Evolutionary conservation across 2,113 vertebrate species (phyloP).

Genomic region (Arothron firmamentum): DNA sequence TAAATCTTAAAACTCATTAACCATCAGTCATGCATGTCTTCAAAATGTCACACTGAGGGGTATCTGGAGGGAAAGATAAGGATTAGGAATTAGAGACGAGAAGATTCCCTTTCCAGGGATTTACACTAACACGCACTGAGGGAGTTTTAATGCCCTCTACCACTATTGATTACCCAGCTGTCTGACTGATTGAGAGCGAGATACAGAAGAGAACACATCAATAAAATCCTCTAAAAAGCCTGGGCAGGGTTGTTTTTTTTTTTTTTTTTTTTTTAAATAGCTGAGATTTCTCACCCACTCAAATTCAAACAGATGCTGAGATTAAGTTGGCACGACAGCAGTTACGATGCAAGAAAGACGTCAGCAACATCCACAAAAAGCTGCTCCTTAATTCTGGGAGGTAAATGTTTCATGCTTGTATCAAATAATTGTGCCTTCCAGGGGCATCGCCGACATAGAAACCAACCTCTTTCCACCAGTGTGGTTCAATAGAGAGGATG

Average conservation of each 20-base stretch:
- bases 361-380: background rate
- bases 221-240: conserved; percentile 46
- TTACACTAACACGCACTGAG: conserved; percentile 43
- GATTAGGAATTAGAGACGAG: conserved; percentile 41
- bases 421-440: background rate
- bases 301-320: conserved; percentile 10
- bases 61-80: conserved; percentile 62
- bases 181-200: conserved; percentile 57
- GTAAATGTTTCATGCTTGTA: background rate
- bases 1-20: conserved; percentile 29
- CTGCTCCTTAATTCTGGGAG: background rate
- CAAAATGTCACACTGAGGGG: conserved; percentile 59
- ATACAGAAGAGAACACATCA: conserved; percentile 55
- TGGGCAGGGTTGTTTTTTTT: conserved; percentile 9
- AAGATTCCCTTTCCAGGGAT: conserved; percentile 28
- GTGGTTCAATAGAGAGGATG: background rate
- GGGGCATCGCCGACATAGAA: background rate
- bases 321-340: conserved; percentile 7
- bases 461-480: background rate
- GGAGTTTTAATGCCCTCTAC: conserved; percentile 53
- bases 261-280: conserved; percentile 27
- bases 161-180: conserved; percentile 59
- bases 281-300: conserved; percentile 1
- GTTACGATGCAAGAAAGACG: background rate
- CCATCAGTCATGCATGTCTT: conserved; percentile 50